Percentiles rank a stretch among this genome's conserved stretches.
Conservation (phyloP, 53 echinoderm and acorn worm genomes). For the Arbacia lixula region DNA sequence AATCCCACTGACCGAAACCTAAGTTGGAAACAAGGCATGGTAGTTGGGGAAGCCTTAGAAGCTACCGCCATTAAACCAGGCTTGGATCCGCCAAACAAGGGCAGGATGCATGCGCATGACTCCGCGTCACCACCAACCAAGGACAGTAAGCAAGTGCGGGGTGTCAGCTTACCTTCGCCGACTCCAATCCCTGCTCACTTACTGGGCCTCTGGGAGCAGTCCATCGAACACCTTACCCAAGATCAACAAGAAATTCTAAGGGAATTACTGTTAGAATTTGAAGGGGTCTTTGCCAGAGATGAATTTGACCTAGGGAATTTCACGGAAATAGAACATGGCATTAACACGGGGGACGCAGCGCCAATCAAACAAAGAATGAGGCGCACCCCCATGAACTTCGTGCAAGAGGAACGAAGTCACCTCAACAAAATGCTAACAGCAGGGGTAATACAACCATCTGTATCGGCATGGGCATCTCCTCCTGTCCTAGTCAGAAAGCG, state of each 20-base stretch:
- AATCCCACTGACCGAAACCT: too few relatives aligned
- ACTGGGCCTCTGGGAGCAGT: background rate
- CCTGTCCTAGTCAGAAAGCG: constrained; percentile 8
- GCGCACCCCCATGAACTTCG: constrained; percentile 59
- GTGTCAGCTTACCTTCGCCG: too few relatives aligned
- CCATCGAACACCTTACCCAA: background rate
- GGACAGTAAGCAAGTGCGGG: too few relatives aligned
- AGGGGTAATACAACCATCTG: background rate
- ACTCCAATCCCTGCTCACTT: background rate
- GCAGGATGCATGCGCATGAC: too few relatives aligned
- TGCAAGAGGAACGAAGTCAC: constrained; percentile 5
- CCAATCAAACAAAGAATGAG: constrained; percentile 63
- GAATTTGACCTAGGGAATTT: background rate
- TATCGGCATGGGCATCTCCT: constrained; percentile 3
- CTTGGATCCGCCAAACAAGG: too few relatives aligned
- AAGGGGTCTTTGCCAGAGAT: background rate
- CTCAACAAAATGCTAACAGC: background rate
- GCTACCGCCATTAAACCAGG: too few relatives aligned
- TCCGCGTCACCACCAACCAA: too few relatives aligned
- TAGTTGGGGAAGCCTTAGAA: too few relatives aligned
- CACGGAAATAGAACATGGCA: background rate
- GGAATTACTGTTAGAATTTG: background rate
- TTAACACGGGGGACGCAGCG: background rate
- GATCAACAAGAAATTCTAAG: background rate
- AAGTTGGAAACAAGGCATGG: too few relatives aligned